Base-by-base conservation (phyloP, 2,797 vertebrate genomes). In the Silurus aristotelis region DNA sequence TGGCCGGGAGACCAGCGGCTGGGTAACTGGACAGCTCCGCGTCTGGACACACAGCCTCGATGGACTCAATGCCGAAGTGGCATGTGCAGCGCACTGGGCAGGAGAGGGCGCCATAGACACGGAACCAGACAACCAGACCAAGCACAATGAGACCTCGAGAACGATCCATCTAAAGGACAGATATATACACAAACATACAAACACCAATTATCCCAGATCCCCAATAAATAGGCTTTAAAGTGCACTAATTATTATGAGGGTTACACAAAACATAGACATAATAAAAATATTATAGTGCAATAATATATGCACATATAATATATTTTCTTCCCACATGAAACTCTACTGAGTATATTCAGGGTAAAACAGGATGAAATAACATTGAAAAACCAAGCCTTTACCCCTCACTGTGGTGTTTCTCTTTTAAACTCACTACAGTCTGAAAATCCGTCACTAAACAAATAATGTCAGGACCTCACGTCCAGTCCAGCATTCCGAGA, bases 21-120 rank as follows among this genome's bases (percentile, higher is more conserved):
- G 91, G 91, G 70, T 90, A 91, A 64, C 13, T 27, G 17, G 86
- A 83, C 13, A 92, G 84, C 5, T 82, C 67, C 9, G 85, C 82
- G 56, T 88, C 88, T 4, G 87, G 89, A 61, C 91, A 92, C 55
- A 91, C 86, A 10, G 91, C 88, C 71, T 91, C 90, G 1, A 86
- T 88, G 71, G 82, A 80, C 63, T 80, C 87, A 73, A 77, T 56
- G 68, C 88, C 87, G 77, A 89, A 90, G 82, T 91, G 84, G 80
- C 91, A 92, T 13, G 85, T 91, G 90, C 91, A 92, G 14, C 87
- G 72, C 3, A 87, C 78, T 19, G 91, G 91, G 55, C 91, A 92
- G 31, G 90, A 88, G 83, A 91, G 73, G 85, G 75, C 84, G 70
- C 84, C 86, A 84, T 82, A 55, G 85, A 84, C 87, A 70, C 87